Percentiles rank a stretch among this genome's conserved stretches.
phyloP scores from a whole-genome alignment of 2,888 invertebrate genomes.

The Boloria selene region DNA sequence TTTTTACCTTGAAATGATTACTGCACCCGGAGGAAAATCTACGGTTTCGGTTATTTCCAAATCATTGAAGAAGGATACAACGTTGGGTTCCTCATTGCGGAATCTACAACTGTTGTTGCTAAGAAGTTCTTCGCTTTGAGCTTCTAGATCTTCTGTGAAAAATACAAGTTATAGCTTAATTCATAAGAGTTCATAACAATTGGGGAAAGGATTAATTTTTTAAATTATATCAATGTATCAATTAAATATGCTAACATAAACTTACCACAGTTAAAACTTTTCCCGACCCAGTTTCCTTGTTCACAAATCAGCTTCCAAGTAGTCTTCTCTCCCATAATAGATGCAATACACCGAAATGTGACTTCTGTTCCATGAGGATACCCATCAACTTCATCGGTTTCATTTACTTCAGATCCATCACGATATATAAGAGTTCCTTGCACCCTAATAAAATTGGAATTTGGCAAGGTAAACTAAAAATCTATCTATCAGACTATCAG shows the following conservation, averaged over 20 bases:
- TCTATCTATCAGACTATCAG: conserved; percentile 14
- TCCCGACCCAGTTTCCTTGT: conserved; percentile 92
- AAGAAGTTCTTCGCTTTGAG: conserved; percentile 71
- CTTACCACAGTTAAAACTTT: conserved; percentile 90
- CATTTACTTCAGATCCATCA: conserved; percentile 86
- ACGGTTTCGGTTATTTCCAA: conserved; percentile 88
- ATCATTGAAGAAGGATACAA: conserved; percentile 91
- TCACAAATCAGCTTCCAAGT: conserved; percentile 94
- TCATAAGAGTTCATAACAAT: no score
- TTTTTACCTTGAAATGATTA: conserved; percentile 81
- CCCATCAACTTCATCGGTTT: conserved; percentile 83
- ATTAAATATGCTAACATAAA: conserved; percentile 14
- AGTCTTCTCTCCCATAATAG: conserved; percentile 90
- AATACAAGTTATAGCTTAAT: no score
- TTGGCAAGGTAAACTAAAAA: conserved; percentile 37
- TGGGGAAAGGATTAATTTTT: no score
- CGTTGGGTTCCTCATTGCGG: conserved; percentile 89
- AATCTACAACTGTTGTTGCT: conserved; percentile 90
- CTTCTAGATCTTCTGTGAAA: conserved; percentile 73
- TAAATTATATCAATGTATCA: no score
- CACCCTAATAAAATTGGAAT: conserved; percentile 71
- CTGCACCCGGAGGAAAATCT: conserved; percentile 89
- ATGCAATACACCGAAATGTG: conserved; percentile 91
- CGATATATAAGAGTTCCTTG: conserved; percentile 90
- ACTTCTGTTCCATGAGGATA: conserved; percentile 93